Base-by-base conservation (phyloP, 2,888 invertebrate species). In the Gymnoscelis rufifasciata region DNA sequence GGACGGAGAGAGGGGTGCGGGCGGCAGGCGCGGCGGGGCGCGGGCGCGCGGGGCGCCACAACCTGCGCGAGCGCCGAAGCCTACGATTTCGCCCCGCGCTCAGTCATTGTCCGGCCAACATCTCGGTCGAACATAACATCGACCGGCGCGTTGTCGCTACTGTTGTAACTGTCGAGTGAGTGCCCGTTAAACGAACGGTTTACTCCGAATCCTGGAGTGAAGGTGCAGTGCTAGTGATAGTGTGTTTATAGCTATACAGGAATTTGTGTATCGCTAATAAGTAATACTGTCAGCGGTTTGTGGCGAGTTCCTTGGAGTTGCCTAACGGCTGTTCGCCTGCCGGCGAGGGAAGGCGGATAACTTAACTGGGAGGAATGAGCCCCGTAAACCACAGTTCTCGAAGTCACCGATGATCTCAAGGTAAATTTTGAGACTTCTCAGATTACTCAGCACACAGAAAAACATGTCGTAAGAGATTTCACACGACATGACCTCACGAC, bases 321-420 rank as follows among this genome's bases (percentile, higher is more conserved):
- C 68, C 73, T 78, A 78, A 79, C 83, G 80, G 84, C 81, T 82
- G 79, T 83, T 83, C 84, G 83, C 82, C 78, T 81, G 73, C 69
- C 72, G 69, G 81, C 81, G 81, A 83, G 83, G 82, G 78, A 84
- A 78, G 83, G 84, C 83, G 83, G 68, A 76, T 68, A 70, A 72
- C 74, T 74, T 74, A 68, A 78, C 78, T 82, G 87, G 88, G 87
- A 88, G 87, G 86, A 86, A 88, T 88, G 88, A 87, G 86, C 86
- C 86, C 86, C 80, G 84, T 73, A 76, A 74, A 83, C 73, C 76
- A 83, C 76, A 74, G 74, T 63, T 80, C 76, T 74, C 71, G 76
- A 78, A 83, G 83, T 82, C 80, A 86, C 84, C 88, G 87, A 88
- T 88, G 88, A 88, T 87, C 87, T 87, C 87, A 83, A 87, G 88